Evolutionary conservation across 2,797 vertebrate species (phyloP).

Genomic region (Pyrocephalus nanus): DNA sequence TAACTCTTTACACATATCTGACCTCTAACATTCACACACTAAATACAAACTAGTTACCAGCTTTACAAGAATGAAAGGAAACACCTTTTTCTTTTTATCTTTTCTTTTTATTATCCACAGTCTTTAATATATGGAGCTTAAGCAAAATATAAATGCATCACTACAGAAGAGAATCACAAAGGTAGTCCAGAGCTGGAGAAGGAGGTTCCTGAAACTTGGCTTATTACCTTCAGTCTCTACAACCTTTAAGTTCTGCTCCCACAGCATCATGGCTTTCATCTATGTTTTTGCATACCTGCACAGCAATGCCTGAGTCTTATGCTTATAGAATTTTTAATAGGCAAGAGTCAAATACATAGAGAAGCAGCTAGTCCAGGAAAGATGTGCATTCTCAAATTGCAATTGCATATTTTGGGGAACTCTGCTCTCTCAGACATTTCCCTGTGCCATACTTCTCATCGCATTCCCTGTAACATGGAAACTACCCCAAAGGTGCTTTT

Average conservation of each 20-base stretch:
- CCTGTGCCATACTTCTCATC: background rate
- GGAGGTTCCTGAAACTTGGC: background rate
- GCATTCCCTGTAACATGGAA: background rate
- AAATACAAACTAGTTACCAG: background rate
- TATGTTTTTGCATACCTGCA: background rate
- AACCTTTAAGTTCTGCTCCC: background rate
- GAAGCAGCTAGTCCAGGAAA: background rate
- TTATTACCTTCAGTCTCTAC: background rate
- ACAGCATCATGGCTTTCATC: background rate
- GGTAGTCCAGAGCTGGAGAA: background rate
- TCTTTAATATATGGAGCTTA: background rate
- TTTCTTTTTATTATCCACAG: background rate
- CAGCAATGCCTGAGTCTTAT: background rate
- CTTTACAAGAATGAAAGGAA: background rate
- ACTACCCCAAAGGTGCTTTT: background rate
- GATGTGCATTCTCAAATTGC: background rate
- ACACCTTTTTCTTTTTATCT: too few species aligned
- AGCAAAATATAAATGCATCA: background rate
- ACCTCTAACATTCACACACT: background rate
- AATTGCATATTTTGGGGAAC: background rate
- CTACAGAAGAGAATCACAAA: background rate
- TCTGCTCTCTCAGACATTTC: background rate
- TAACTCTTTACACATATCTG: background rate
- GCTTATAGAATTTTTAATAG: background rate
- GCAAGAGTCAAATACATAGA: background rate